Base-by-base conservation (phyloP, 1,140 invertebrate genomes). In the Drosophila willistoni region DNA sequence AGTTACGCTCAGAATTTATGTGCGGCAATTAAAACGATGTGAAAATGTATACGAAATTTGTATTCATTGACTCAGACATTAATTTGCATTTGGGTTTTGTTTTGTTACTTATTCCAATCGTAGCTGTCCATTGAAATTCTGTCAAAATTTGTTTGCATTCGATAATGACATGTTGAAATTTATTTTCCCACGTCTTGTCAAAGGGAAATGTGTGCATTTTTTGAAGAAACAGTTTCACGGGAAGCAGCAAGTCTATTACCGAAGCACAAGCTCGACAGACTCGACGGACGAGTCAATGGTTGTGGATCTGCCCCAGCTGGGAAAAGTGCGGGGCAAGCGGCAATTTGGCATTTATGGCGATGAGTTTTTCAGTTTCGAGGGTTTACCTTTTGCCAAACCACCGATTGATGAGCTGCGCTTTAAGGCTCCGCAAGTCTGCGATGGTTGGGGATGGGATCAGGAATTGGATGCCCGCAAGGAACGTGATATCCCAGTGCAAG, bases 331-430 rank as follows among this genome's bases (percentile, higher is more conserved):
- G 60, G 92, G 91, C 33, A 81, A 55, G 34, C 44, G 59, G 7
- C 69, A 79, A 55, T 2, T 17, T 3, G 83, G 82, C 3, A 41
- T 79, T n/a, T 74, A 78, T 7, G 85, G 83, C 0, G 62, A 80
- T 63, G 22, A 47, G 0, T 93, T 81, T 64, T 90, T 85, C 44
- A 91, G 91, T 41, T 93, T 93, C 33, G 77, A 92, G 71, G 94
- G 94, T 7, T 95, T 96, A 71, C 95, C 95, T 0, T 96, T 93
- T 86, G 95, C 94, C 3, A 93, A 94, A 73, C 94, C 95, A 1
- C 95, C 95, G 0, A 41, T 95, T 7, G 94, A 93, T 3, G 82
- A 94, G 1, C 79, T 95, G 0, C 92, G 95, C 1, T 96, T 95
- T 77, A 87, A 94, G 87, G 94, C 93, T 7, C 92, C 95, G 0